phyloP scores from a whole-genome alignment of 2,113 vertebrate genomes.

The Colius striatus region DNA sequence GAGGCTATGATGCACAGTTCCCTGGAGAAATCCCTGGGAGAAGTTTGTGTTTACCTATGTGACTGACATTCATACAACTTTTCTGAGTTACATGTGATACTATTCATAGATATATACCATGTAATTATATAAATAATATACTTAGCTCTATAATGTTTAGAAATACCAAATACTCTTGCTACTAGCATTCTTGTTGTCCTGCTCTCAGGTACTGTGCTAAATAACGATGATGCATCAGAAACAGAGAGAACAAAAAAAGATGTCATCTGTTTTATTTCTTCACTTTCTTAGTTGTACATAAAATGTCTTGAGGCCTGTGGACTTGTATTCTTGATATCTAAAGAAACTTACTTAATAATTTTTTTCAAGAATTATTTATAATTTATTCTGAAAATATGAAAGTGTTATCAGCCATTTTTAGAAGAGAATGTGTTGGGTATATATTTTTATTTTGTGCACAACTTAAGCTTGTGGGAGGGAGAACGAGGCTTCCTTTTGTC shows the following conservation, averaged over 20 bases:
- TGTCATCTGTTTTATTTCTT: background rate
- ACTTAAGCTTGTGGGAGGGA: background rate
- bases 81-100: background rate
- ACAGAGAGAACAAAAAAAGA: background rate
- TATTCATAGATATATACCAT: background rate
- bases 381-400: background rate
- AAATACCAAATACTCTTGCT: background rate
- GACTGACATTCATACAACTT: background rate
- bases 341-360: background rate
- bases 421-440: background rate
- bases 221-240: background rate
- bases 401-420: background rate
- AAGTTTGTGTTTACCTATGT: background rate
- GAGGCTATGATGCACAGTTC: background rate
- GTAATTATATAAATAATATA: background rate
- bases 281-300: background rate
- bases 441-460: background rate
- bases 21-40: background rate
- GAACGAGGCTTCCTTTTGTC: background rate
- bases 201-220: background rate
- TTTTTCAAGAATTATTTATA: background rate
- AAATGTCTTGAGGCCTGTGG: background rate
- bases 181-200: background rate
- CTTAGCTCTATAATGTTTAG: background rate
- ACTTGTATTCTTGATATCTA: background rate